Base-by-base conservation (phyloP, 2,797 vertebrate species). In the Gobio occitaniae region DNA sequence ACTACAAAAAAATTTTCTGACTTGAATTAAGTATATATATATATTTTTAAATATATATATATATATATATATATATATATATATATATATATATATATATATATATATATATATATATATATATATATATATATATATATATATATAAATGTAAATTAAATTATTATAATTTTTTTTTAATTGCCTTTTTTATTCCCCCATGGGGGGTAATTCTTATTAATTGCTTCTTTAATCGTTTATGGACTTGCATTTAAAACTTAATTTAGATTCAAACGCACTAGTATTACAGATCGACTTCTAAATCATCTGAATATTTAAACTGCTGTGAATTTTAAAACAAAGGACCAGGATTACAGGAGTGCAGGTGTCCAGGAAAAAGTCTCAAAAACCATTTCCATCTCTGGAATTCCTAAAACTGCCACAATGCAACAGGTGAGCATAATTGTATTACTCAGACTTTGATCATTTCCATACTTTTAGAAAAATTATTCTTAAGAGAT, bases 341-440 rank as follows among this genome's bases (percentile, higher is more conserved):
- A 96, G 95, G 96, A 96, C 93, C 95, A 95, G 91, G 96, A 96
- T 93, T 96, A 96, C 91, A 94, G 96, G 88, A 95, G 87, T 89
- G 93, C 95, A 47, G 90, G 92, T 76, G 83, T 96, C 90, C 96
- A 97, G 48, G 94, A 97, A 88, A 97, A 97, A 90, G 96, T 96
- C 83, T 97, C 97, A 93, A 97, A 96, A 87, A 96, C 97, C 68
- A 95, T 99, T 94, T 97, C 96, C 83, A 95, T 99, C 83, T 96
- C 94, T 93, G 97, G 96, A 91, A 97, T 99, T 91, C 97, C 97
- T 90, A 97, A 99, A 95, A 97, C 96, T 90, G 96, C 97, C 89
- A 97, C 97, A 88, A 96, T 97, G 95, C 97, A 99, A 92, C 97
- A 99, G 95, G 98, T 98, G 93, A 94, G 93, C 63, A 7, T 83